A percentile compares a stretch with the other conserved stretches of the same genome.
phyloP scores from a whole-genome alignment of 1,140 invertebrate genomes.

The Diorhabda carinulata region DNA sequence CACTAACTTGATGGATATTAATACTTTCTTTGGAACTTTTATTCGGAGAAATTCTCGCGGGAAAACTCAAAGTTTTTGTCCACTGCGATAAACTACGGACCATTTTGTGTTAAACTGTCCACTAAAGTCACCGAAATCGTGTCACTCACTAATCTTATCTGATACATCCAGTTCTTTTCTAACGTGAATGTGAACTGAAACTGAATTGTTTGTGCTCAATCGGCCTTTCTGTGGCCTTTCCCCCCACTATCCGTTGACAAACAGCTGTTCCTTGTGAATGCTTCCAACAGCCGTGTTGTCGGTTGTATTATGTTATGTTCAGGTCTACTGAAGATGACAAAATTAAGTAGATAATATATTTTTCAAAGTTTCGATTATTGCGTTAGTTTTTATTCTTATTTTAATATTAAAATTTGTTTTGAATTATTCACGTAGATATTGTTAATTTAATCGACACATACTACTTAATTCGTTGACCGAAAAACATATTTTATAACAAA shows the following conservation, averaged over 20 bases:
- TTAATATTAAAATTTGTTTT: too few species aligned
- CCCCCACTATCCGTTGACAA: constrained; percentile 37
- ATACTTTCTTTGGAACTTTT: constrained; percentile 65
- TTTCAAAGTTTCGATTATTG: too few species aligned
- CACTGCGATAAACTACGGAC: constrained; percentile 79
- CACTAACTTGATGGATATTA: constrained; percentile 46
- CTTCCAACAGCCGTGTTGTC: neutral
- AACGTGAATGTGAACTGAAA: neutral
- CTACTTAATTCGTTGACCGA: too few species aligned
- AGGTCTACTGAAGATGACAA: neutral
- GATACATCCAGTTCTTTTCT: neutral
- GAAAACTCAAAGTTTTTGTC: constrained; percentile 84
- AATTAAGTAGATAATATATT: too few species aligned
- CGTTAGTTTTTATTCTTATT: too few species aligned
- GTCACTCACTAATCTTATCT: constrained; percentile 1
- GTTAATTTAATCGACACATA: too few species aligned
- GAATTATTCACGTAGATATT: too few species aligned
- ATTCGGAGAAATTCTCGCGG: constrained; percentile 73
- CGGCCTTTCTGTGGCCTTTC: constrained; percentile 44
- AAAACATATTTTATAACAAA: too few species aligned
- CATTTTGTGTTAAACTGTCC: constrained; percentile 52
- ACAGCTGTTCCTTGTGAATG: constrained; percentile 37
- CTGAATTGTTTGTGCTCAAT: constrained; percentile 29
- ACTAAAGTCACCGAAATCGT: neutral
- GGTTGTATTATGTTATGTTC: neutral